Conservation (phyloP, 2,113 vertebrate genomes). For the Campylorhamphus procurvoides region DNA sequence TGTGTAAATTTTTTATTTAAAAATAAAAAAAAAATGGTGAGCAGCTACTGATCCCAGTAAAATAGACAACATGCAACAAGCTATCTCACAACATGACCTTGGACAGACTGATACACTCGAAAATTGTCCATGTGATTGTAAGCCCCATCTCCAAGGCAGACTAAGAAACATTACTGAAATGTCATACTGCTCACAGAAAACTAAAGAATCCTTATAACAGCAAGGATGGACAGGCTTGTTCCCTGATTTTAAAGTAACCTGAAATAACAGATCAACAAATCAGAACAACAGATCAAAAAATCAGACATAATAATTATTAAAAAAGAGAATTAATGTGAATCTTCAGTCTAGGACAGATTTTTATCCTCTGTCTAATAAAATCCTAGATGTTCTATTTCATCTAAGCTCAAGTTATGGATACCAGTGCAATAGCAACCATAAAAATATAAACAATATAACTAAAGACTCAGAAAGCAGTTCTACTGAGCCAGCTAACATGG, state of each 20-base stretch:
- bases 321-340: background rate
- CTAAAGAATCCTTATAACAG: background rate
- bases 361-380: background rate
- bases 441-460: background rate
- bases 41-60: background rate
- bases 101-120: background rate
- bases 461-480: background rate
- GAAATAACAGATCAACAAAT: background rate
- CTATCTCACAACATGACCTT: background rate
- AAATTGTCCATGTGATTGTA: background rate
- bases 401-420: background rate
- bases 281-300: background rate
- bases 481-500: background rate
- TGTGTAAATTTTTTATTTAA: background rate
- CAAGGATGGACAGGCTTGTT: background rate
- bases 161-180: background rate
- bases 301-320: background rate
- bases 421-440: background rate
- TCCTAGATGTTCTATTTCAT: background rate
- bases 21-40: background rate
- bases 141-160: background rate
- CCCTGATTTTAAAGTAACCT: background rate
- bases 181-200: background rate
- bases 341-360: background rate
- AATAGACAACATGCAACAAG: background rate